Percentiles rank a stretch among this genome's conserved stretches.
Evolutionary conservation across 2,888 invertebrate genomes (phyloP).

Genomic region (Epistrophe grossulariae): DNA sequence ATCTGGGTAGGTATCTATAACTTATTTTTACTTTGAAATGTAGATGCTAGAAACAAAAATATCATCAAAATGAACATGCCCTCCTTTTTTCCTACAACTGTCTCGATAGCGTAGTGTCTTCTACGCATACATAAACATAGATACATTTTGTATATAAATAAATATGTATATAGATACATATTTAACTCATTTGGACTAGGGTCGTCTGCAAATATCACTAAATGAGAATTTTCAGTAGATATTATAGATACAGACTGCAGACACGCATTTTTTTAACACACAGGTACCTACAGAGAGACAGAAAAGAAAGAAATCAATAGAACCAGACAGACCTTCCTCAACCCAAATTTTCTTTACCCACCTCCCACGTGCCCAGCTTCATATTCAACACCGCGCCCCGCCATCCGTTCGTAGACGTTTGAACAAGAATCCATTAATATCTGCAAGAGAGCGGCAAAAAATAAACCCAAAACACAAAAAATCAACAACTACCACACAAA

Average conservation of each 20-base stretch:
- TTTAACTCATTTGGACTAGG: background rate
- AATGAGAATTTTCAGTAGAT: background rate
- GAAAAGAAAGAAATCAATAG: constrained; percentile 57
- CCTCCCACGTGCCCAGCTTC: constrained; percentile 41
- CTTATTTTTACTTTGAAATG: too few relatives aligned
- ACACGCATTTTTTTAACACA: constrained; percentile 38
- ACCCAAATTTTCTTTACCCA: constrained; percentile 71
- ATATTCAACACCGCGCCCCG: background rate
- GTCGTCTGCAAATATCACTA: background rate
- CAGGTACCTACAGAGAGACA: background rate
- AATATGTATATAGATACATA: background rate
- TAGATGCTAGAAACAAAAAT: too few relatives aligned
- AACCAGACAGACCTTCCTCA: constrained; percentile 76
- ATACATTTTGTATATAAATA: background rate
- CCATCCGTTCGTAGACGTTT: background rate
- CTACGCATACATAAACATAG: too few relatives aligned
- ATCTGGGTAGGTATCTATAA: too few relatives aligned
- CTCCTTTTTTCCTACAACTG: too few relatives aligned
- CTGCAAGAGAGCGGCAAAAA: constrained; percentile 50
- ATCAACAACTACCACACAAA: constrained; percentile 29
- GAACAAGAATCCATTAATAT: constrained; percentile 54
- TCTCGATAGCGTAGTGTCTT: too few relatives aligned
- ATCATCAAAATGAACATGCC: too few relatives aligned
- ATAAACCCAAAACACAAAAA: constrained; percentile 30
- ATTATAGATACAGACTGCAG: background rate